These are phyloP conservation scores for Silurus asotus DNA, from an alignment of 2,113 vertebrate species.

Conservation along the genomic window DNA sequence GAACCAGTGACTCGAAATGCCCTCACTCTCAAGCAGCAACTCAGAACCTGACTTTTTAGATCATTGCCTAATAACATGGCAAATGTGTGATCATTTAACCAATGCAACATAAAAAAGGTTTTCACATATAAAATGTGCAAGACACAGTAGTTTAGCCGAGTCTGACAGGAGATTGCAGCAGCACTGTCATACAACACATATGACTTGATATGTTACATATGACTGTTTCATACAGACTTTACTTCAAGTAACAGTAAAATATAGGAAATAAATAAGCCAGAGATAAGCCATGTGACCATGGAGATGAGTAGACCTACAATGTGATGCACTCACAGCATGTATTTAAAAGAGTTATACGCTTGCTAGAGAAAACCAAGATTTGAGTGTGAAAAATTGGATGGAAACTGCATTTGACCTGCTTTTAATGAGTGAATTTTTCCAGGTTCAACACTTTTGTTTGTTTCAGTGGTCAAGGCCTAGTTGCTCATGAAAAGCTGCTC, in stretches of 20 bases:
- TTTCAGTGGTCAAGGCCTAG: background rate
- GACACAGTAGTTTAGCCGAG: background rate
- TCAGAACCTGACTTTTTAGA: background rate
- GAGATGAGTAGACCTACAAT: background rate
- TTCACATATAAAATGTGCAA: background rate
- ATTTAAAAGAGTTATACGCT: background rate
- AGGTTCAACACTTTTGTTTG: background rate
- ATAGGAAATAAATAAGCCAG: background rate
- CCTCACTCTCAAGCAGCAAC: background rate
- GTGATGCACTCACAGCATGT: background rate
- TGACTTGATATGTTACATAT: no score
- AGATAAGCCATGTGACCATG: background rate
- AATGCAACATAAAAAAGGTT: background rate
- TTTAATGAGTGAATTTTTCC: slow-evolving; percentile 39
- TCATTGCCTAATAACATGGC: background rate
- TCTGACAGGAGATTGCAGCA: background rate
- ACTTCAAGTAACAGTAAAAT: background rate
- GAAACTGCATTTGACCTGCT: slow-evolving; percentile 31
- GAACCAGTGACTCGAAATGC: background rate
- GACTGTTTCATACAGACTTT: background rate
- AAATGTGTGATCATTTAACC: background rate
- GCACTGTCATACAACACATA: background rate
- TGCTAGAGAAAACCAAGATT: background rate
- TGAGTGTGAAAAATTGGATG: slow-evolving; percentile 28
- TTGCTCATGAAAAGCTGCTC: background rate